Evolutionary conservation across 30 jellyfish, hydroid and myxozoan species (phyloP).

Genomic region (Hydractinia echinata): DNA sequence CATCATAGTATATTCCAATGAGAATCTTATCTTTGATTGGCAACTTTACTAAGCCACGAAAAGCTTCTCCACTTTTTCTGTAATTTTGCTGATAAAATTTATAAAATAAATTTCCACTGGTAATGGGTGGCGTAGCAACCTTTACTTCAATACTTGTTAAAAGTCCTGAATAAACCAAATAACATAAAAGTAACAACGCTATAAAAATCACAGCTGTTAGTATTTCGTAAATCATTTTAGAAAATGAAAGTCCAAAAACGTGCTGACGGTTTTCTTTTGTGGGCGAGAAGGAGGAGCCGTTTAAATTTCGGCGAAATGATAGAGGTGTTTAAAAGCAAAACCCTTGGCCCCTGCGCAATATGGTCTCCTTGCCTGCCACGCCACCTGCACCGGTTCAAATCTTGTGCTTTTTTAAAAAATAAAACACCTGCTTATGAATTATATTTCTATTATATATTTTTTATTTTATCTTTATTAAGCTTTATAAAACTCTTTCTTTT

Average conservation of each 20-base stretch:
- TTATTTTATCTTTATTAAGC: too few species aligned
- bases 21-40: not conserved
- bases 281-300: not conserved
- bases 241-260: not conserved
- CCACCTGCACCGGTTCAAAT: not conserved
- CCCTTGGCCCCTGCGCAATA: too few species aligned
- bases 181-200: not conserved
- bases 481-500: too few species aligned
- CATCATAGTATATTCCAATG: slow-evolving; percentile 40
- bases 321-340: too few species aligned
- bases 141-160: not conserved
- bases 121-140: slow-evolving; percentile 1
- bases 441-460: too few species aligned
- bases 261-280: not conserved
- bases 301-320: not conserved
- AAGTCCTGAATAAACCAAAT: not conserved
- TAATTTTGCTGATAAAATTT: slow-evolving; percentile 16
- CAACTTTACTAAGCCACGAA: slow-evolving; percentile 10
- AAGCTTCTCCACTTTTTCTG: slow-evolving; percentile 22
- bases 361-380: too few species aligned
- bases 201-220: not conserved
- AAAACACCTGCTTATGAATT: not conserved
- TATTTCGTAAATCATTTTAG: slow-evolving; percentile 9
- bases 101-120: slow-evolving; percentile 13
- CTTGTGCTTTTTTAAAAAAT: not conserved